Base-by-base conservation (phyloP, 2,888 invertebrate species). In the Conus canariensis region DNA sequence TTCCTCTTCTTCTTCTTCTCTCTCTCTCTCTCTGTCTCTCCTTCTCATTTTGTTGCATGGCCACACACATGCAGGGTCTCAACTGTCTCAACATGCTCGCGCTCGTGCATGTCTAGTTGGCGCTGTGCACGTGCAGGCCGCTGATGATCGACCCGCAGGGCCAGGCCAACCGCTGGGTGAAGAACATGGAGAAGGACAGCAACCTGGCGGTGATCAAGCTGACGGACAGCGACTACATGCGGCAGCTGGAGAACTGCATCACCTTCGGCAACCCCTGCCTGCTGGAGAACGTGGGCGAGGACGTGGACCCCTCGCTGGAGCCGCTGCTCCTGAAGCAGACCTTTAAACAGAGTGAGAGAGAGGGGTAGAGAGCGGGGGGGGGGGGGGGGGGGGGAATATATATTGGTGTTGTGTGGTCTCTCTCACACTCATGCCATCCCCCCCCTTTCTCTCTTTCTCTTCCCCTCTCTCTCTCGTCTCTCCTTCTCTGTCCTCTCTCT, bases 111-210 rank as follows among this genome's bases (percentile, higher is more conserved):
- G 45, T 45, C 45, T 45, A 45, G 45, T 45, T 45, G 45, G 45
- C 45, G 45, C 45, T 45, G 4, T 45, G 45, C 45, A 45, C 30
- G 25, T 80, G 80, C 45, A 80, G 80, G 80, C 98, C 99, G 0
- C 97, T 99, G 45, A 98, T 99, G 97, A 98, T 99, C 91, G 99
- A 99, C 96, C 99, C 99, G 0, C 99, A 99, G 96, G 98, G 98
- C 95, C 98, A 98, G 96, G 98, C 98, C 2, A 98, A 98, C 96
- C 98, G 97, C 95, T 98, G 98, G 98, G 97, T 98, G 56, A 98
- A 98, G 96, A 98, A 97, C 92, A 97, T 98, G 97, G 98, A 98
- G 96, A 98, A 97, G 95, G 96, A 97, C 0, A 97, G 97, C 95
- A 97, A 97, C 91, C 96, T 98, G 88, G 4, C 30, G 19, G 97